phyloP scores from a whole-genome alignment of 2,888 invertebrate genomes.

The Eustalomyia histrio region DNA sequence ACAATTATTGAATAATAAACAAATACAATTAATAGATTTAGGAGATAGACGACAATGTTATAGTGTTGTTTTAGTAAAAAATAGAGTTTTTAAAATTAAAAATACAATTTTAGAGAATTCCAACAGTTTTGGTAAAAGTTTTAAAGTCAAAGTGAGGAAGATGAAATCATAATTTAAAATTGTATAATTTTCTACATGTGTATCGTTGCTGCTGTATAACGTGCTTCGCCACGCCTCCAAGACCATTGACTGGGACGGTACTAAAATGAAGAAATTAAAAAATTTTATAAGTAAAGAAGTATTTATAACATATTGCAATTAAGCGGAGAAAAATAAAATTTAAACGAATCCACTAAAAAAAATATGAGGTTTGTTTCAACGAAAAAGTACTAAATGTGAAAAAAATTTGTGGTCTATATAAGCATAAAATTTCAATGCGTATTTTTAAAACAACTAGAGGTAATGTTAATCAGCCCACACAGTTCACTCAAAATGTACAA shows the following conservation, averaged over 20 bases:
- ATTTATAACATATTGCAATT: background rate
- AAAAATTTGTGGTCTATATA: too few relatives aligned
- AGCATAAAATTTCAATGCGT: too few relatives aligned
- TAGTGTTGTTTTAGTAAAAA: background rate
- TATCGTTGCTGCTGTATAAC: slow-evolving; percentile 96
- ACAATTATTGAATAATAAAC: background rate
- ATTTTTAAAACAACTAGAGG: too few relatives aligned
- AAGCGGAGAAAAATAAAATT: too few relatives aligned
- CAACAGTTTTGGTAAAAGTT: slow-evolving; percentile 3
- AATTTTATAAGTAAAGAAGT: background rate
- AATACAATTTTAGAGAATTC: background rate
- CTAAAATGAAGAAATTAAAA: slow-evolving; percentile 81
- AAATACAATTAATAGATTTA: background rate
- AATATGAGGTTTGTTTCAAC: too few relatives aligned
- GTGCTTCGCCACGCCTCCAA: slow-evolving; percentile 93
- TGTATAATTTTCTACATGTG: slow-evolving; percentile 86
- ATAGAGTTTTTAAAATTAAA: background rate
- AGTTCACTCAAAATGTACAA: too few relatives aligned
- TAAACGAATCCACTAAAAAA: too few relatives aligned
- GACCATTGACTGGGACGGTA: slow-evolving; percentile 97
- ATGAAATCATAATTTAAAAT: slow-evolving; percentile 39
- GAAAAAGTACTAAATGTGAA: too few relatives aligned
- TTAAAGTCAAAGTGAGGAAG: slow-evolving; percentile 17
- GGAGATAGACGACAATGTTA: background rate
- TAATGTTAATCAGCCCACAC: too few relatives aligned